Base-by-base conservation (phyloP, 2,113 vertebrate genomes). In the Eira barbara region DNA sequence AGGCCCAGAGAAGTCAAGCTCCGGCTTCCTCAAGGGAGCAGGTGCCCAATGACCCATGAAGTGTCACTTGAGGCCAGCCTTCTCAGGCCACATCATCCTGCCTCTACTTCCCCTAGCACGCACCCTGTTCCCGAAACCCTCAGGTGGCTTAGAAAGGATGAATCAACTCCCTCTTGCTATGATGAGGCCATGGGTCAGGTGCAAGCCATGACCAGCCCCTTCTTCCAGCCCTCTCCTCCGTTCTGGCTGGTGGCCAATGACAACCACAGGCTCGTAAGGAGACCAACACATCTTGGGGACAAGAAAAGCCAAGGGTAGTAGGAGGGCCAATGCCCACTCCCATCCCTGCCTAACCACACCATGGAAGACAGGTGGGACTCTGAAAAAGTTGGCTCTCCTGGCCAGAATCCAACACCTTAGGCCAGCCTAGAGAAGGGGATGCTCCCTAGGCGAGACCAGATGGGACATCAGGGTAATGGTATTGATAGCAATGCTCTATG, bases 181-280 rank as follows among this genome's bases (percentile, higher is more conserved):
- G n/a, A 97, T 81, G 52, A 96, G 87, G 88, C 25, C 73, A 80
- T 3, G 36, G 63, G 79, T 65, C 71, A 95, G 89, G 39, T 80
- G 83, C 83, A 85, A 59, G 76, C 84, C 55, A 87, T 27, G 49
- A 61, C n/a, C 39, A 61, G 39, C 29, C n/a, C 34, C 39, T 59
- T 10, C 29, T 57, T 10, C 6, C 36, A 42, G 23, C n/a, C 49
- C 27, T 83, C 49, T 67, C 88, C 69, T 80, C 69, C 84, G 71
- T 85, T 84, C 67, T 74, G 81, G 78, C 63, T 36, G 29, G 55
- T 55, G 13, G 78, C 34, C 81, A 92, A 15, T 31, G 91, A 47
- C 31, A 85, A 49, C 47, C 85, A 78, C 36, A 34, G 67, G 18
- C 15, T 90, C 39, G 10, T 47, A 87, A 52, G 86, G 36, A 73